phyloP scores from a whole-genome alignment of 2,113 vertebrate genomes.

The Anseranas semipalmata region DNA sequence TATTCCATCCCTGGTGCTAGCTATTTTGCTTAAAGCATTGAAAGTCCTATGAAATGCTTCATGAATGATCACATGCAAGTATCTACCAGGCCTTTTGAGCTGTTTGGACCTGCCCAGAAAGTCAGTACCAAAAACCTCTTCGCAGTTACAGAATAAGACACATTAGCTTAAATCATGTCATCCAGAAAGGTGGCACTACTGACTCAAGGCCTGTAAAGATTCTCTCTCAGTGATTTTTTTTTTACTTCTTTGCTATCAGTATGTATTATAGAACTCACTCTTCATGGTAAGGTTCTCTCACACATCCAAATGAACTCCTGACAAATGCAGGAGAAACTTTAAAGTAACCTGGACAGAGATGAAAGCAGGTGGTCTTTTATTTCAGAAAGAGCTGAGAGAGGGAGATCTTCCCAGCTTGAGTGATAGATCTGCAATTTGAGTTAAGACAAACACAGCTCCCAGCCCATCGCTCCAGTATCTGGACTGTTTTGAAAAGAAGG shows the following conservation, averaged over 20 bases:
- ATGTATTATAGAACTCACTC: neutral
- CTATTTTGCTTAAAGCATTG: neutral
- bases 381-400: neutral
- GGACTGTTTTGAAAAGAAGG: constrained; percentile 8
- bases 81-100: neutral
- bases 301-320: neutral
- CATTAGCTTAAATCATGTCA: neutral
- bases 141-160: neutral
- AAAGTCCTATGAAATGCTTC: neutral
- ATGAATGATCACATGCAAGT: neutral
- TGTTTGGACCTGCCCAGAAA: neutral
- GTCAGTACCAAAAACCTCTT: neutral
- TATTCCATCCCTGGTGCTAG: constrained; percentile 8
- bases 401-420: constrained; percentile 1
- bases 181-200: neutral
- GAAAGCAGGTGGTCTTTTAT: neutral
- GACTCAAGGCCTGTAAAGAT: neutral
- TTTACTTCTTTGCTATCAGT: neutral
- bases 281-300: neutral
- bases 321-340: neutral
- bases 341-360: neutral
- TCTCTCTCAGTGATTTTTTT: neutral
- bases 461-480: neutral
- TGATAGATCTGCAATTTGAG: constrained; percentile 18
- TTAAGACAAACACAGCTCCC: constrained; percentile 15